Base-by-base conservation (phyloP, 2,888 invertebrate species). In the Orthonevra nobilis region DNA sequence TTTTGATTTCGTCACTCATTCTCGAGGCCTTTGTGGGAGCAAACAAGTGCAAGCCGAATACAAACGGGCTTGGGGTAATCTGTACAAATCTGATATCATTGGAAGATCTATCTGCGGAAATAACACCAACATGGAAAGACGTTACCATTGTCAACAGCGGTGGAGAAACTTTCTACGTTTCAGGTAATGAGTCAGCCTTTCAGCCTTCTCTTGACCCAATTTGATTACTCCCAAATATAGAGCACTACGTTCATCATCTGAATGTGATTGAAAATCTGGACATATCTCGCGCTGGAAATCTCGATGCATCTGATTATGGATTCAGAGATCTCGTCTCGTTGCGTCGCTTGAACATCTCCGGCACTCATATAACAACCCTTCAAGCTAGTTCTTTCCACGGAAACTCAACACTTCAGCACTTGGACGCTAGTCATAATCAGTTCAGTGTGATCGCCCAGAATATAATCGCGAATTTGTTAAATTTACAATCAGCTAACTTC, bases 401-500 rank as follows among this genome's bases (percentile, higher is more conserved):
- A 7, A 40, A 77, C 0, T 83, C 83, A 20, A 54, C 74, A 30
- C 66, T 88, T 12, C 81, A 84, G 46, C 30, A 77, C 30, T 69
- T 88, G n/a, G 88, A 88, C 81, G 84, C 83, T 1, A 88, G 87
- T 46, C 75, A 84, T 73, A 88, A 88, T 79, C 61, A 73, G 5
- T 72, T 88, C 28, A 17, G 56, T 3, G 19, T 48, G 1, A 60
- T 88, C 14, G 79, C 70, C n/a, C 82, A 72, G 12, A 81, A 82
- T 9, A 66, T 83, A 23, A 72, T 86, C 46, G 69, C 42, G 23
- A 82, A 82, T 34, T 68, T 88, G 9, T 68, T 42, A 2, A 81
- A 84, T 30, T 26, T 88, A 64, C 82, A 83, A 70, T 74, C 81
- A 58, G 84, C 83, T 0, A 86, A 87, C 79, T 85, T 88, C 34